These are phyloP conservation scores for Andrena chrysosceles DNA, from an alignment of 2,888 invertebrate genomes.

Conservation along the genomic window DNA sequence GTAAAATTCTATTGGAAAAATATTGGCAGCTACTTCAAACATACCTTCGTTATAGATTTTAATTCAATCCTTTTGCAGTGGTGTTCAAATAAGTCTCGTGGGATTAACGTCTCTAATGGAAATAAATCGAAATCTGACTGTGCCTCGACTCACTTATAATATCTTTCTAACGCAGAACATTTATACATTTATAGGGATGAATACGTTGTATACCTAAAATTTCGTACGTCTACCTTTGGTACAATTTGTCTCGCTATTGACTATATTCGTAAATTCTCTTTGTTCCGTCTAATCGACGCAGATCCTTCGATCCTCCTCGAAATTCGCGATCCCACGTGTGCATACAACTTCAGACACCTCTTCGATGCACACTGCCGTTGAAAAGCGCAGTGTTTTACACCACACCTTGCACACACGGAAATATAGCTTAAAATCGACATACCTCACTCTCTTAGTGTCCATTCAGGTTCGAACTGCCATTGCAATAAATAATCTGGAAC, in stretches of 20 bases:
- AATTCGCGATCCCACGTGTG: neutral
- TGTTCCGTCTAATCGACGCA: slow-evolving; percentile 50
- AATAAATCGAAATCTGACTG: slow-evolving; percentile 14
- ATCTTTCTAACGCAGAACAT: slow-evolving; percentile 44
- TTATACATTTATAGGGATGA: slow-evolving; percentile 54
- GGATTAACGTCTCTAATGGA: slow-evolving; percentile 15
- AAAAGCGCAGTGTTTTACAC: neutral
- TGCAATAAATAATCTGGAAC: slow-evolving; percentile 37
- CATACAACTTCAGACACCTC: neutral
- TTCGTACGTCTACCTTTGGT: slow-evolving; percentile 80
- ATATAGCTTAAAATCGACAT: neutral
- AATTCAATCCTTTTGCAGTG: neutral
- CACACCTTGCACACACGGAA: neutral
- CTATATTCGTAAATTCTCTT: slow-evolving; percentile 76
- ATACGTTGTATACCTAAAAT: slow-evolving; percentile 55
- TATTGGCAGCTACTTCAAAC: neutral
- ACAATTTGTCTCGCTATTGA: slow-evolving; percentile 78
- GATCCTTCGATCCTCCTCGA: neutral
- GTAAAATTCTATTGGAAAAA: slow-evolving; percentile 8
- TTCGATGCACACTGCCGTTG: neutral
- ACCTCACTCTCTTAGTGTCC: neutral
- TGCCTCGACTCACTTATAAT: slow-evolving; percentile 14
- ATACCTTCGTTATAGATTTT: neutral
- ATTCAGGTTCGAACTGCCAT: neutral
- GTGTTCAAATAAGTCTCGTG: slow-evolving; percentile 27